These are phyloP conservation scores for Scaptomyza caliginosa DNA, from an alignment of 2,888 invertebrate genomes.

Conservation along the genomic window DNA sequence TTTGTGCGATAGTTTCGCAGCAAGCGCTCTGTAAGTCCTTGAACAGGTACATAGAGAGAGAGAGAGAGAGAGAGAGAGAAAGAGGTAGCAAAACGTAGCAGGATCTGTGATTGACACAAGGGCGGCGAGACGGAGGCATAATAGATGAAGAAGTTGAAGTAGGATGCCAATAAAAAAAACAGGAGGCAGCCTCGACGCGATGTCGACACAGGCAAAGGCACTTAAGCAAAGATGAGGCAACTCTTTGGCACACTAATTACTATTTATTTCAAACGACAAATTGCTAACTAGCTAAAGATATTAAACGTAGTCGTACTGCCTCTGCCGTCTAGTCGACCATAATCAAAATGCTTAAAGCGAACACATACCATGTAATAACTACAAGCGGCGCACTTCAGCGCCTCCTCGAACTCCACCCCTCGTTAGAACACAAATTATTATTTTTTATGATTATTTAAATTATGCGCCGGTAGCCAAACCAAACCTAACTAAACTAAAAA, in stretches of 20 bases:
- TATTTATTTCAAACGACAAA: conserved; percentile 79
- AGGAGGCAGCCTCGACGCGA: conserved; percentile 30
- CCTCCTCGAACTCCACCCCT: neutral
- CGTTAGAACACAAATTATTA: conserved; percentile 73
- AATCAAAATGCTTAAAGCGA: conserved; percentile 45
- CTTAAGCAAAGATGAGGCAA: conserved; percentile 54
- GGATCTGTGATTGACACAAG: conserved; percentile 10
- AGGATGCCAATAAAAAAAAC: conserved; percentile 52
- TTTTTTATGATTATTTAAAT: conserved; percentile 79
- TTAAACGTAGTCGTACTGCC: conserved; percentile 56
- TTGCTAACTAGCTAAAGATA: conserved; percentile 79
- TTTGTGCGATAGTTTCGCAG: conserved; percentile 73
- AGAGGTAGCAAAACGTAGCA: conserved; percentile 5
- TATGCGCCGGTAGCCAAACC: conserved; percentile 63
- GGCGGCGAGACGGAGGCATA: neutral
- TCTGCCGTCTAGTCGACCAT: conserved; percentile 48
- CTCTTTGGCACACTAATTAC: conserved; percentile 76
- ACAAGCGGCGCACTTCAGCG: conserved; percentile 17
- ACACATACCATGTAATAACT: conserved; percentile 3
- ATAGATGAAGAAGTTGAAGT: neutral
- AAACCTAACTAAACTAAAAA: conserved; percentile 26
- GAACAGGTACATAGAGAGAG: conserved; percentile 32
- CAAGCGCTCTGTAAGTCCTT: conserved; percentile 47
- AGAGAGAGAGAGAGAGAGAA: neutral
- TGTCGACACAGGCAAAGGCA: conserved; percentile 18